A percentile compares a stretch with the other conserved stretches of the same genome.
Conservation (phyloP, 2,797 vertebrate genomes). For the Pangasius djambal region DNA sequence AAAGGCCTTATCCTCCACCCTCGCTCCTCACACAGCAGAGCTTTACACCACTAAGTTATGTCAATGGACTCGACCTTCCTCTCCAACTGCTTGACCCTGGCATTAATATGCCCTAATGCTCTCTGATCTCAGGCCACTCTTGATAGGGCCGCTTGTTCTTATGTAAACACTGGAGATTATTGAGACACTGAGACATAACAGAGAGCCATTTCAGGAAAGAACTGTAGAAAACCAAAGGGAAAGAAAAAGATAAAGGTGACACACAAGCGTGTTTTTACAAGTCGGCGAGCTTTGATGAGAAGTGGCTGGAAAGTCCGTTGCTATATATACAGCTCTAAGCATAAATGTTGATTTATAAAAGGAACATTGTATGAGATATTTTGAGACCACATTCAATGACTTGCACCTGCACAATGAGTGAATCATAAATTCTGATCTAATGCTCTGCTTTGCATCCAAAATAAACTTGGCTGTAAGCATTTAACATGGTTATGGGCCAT, state of each 20-base stretch:
- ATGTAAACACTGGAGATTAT: conserved; percentile 27
- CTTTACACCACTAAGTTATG: conserved; percentile 29
- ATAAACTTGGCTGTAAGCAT: conserved; percentile 32
- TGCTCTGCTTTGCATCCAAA: conserved; percentile 35
- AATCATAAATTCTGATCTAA: conserved; percentile 32
- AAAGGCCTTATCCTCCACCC: conserved; percentile 22
- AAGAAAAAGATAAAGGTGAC: neutral
- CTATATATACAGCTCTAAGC: neutral
- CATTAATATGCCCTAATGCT: conserved; percentile 30
- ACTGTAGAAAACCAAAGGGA: neutral
- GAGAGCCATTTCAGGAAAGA: conserved; percentile 7
- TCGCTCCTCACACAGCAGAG: conserved; percentile 20
- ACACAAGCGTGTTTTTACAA: conserved; percentile 2
- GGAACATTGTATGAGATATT: conserved; percentile 21
- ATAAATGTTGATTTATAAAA: neutral
- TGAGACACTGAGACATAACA: conserved; percentile 10
- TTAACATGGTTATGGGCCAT: conserved; percentile 5
- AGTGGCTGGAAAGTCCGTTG: neutral
- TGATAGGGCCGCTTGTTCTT: conserved; percentile 18
- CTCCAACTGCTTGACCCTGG: conserved; percentile 39
- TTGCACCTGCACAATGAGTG: conserved; percentile 37
- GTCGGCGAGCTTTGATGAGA: neutral
- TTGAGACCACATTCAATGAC: conserved; percentile 22
- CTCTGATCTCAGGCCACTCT: conserved; percentile 18
- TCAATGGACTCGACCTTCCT: conserved; percentile 46